These are phyloP conservation scores for Clivina fossor DNA, from an alignment of 2,888 invertebrate species.

Conservation along the genomic window DNA sequence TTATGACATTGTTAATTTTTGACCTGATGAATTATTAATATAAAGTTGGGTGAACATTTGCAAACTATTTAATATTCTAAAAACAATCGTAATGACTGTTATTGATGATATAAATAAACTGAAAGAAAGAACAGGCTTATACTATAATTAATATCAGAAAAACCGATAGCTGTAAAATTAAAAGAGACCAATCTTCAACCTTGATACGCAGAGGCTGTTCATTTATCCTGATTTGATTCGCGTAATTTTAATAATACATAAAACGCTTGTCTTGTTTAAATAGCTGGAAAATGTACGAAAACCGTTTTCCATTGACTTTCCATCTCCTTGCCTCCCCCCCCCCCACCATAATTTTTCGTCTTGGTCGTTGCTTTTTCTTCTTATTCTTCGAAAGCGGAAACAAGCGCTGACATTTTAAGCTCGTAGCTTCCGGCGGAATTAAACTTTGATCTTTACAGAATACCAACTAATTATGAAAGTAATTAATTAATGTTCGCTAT, in stretches of 20 bases:
- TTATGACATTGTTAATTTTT: too few relatives aligned
- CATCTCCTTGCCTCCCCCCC: background rate
- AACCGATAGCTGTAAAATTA: too few relatives aligned
- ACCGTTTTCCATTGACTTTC: background rate
- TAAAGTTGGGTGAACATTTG: too few relatives aligned
- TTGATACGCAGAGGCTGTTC: too few relatives aligned
- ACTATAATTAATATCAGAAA: too few relatives aligned
- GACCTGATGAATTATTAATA: too few relatives aligned
- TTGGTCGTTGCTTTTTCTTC: background rate
- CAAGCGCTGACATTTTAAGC: slow-evolving; percentile 18
- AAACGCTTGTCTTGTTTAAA: background rate
- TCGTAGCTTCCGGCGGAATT: slow-evolving; percentile 5
- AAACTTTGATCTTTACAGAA: slow-evolving; percentile 19
- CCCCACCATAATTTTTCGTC: background rate
- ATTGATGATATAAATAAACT: too few relatives aligned
- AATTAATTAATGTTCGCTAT: slow-evolving; percentile 14
- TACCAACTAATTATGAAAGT: slow-evolving; percentile 10
- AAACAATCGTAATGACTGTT: too few relatives aligned
- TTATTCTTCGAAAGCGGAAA: background rate
- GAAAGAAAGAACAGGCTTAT: too few relatives aligned
- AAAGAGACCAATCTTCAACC: too few relatives aligned
- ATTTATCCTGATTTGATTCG: slow-evolving; percentile 4
- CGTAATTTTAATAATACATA: slow-evolving; percentile 9
- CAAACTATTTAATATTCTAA: too few relatives aligned
- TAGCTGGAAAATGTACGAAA: background rate